phyloP scores from a whole-genome alignment of 2,113 vertebrate genomes.

The Gobius niger region DNA sequence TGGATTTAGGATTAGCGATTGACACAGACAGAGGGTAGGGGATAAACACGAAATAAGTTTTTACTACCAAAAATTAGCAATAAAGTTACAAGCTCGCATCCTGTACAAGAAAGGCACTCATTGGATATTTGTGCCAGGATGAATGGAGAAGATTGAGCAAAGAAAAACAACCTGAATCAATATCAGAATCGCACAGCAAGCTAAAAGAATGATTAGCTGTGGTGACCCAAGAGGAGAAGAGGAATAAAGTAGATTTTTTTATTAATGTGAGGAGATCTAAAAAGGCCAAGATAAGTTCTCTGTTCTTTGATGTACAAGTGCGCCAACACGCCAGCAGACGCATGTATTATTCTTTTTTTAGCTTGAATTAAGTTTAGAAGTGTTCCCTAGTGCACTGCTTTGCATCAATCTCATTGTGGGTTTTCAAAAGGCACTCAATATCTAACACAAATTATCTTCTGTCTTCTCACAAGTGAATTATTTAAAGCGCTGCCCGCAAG shows the following conservation, averaged over 20 bases:
- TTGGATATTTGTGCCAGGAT: no score
- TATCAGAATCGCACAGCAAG: no score
- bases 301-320: neutral
- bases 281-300: neutral
- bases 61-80: neutral
- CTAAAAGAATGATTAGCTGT: neutral
- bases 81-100: no score
- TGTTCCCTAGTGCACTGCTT: neutral
- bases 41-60: neutral
- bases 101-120: no score
- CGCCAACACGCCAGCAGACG: neutral
- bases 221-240: neutral
- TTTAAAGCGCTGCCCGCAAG: neutral
- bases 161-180: no score
- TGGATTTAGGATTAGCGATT: constrained; percentile 2
- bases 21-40: neutral
- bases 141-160: no score
- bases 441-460: neutral
- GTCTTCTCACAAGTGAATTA: neutral
- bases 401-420: neutral
- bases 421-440: neutral
- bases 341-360: no score
- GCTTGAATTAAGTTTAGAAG: neutral
- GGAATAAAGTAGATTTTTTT: neutral
- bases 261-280: neutral